Conservation (phyloP, 1,140 invertebrate species). For the Lepidurus apus region DNA sequence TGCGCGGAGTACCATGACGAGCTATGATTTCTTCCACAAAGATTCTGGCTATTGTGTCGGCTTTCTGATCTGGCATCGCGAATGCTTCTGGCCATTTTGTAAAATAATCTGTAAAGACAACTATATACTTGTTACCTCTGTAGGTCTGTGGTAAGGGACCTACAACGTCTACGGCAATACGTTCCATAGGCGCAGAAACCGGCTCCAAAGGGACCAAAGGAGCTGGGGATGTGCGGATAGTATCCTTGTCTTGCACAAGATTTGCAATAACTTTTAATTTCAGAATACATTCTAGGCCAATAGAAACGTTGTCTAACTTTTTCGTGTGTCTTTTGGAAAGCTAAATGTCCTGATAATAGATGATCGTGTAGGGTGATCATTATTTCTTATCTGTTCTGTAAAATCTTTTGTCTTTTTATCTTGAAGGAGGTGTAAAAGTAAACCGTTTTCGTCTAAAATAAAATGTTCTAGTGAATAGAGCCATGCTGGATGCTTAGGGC, state of each 20-base stretch:
- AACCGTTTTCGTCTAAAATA: neutral
- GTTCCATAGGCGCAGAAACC: neutral
- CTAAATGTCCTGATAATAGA: neutral
- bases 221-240: neutral
- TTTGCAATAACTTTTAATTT: neutral
- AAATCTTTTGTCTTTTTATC: neutral
- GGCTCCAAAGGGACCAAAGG: constrained; percentile 12
- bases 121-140: constrained; percentile 24
- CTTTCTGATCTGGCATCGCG: neutral
- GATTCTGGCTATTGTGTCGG: neutral
- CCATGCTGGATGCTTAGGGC: neutral
- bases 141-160: constrained; percentile 21
- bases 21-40: neutral
- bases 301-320: neutral
- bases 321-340: neutral
- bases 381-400: neutral
- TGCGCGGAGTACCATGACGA: neutral
- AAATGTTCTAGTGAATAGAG: neutral
- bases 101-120: constrained; percentile 23
- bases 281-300: neutral
- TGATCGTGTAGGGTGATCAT: neutral
- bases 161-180: constrained; percentile 24
- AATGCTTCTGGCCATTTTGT: constrained; percentile 27
- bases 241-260: neutral
- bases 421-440: neutral